Evolutionary conservation across 2,888 invertebrate species (phyloP), one percentile per base, ranked within the genome.

Genomic region (Nemurella pictetii): DNA sequence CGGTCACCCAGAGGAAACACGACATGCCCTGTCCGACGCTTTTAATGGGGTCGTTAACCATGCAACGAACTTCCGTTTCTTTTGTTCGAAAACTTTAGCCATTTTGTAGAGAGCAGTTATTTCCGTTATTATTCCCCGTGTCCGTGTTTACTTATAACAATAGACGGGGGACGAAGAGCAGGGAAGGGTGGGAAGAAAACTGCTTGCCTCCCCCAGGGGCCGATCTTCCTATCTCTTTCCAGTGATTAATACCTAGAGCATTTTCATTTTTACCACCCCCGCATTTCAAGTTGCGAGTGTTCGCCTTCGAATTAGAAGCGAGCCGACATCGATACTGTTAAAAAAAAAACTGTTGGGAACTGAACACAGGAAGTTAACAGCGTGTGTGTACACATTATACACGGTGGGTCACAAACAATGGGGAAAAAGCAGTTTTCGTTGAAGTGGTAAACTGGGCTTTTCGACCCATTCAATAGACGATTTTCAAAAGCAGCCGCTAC

Each of bases 71-170:
- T 82, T 82, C 72, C 72, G 72, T 28, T 82, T 36, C 72, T 55
- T 72, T 72, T 82, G 82, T 72, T 72, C 82, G 9, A 26, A 72
- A 82, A 82, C 82, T 82, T 82, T 82, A 72, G 82, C 82, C 82
- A 82, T 82, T 82, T 82, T 82, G 82, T 72, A 55, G 28, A 26
- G 28, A 72, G 55, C 72, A 82, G 82, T 82, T 82, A 82, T 82
- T 82, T 82, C 26, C 29, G 82, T 82, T 82, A 82, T 82, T 82
- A 82, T 82, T 82, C 82, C 82, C 55, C 29, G 72, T 72, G 27
- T 82, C 82, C 55, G 82, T 82, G 82, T 82, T 82, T 82, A 72
- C 72, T 82, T 82, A n/a, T n/a, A 55, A 82, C 82, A 82, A 82
- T 82, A 29, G 82, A 72, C 26, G 25, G 82, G 27, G 55, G 82